Evolutionary conservation across 1,140 invertebrate species (phyloP).

Genomic region (Atopsyche davidsoni): DNA sequence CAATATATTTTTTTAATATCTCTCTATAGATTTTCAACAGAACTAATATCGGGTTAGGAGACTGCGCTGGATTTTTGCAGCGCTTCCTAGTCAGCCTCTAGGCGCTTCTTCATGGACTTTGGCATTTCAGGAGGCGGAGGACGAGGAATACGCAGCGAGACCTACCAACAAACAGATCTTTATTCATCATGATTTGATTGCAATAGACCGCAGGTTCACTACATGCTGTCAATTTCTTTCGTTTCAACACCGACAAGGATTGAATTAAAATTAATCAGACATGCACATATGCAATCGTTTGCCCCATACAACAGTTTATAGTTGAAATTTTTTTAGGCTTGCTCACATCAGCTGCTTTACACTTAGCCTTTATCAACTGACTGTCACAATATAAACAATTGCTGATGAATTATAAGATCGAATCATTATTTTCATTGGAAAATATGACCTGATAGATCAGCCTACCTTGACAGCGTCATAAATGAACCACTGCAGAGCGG

Average conservation of each 20-base stretch:
- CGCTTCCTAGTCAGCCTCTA: slow-evolving; percentile 59
- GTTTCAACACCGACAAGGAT: too few species aligned
- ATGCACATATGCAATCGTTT: not conserved
- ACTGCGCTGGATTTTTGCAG: too few species aligned
- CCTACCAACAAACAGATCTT: slow-evolving; percentile 34
- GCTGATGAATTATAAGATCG: not conserved
- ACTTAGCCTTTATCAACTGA: not conserved
- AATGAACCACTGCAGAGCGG: slow-evolving; percentile 99
- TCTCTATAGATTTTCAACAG: too few species aligned
- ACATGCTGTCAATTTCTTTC: too few species aligned
- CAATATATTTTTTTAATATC: too few species aligned
- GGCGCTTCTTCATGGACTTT: slow-evolving; percentile 84
- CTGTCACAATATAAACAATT: not conserved
- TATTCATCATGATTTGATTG: not conserved
- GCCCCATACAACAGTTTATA: not conserved
- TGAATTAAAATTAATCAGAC: not conserved
- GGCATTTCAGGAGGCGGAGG: slow-evolving; percentile 99
- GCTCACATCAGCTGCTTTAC: not conserved
- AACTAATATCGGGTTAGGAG: too few species aligned
- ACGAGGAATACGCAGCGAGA: slow-evolving; percentile 80
- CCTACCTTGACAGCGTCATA: slow-evolving; percentile 93
- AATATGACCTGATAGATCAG: not conserved
- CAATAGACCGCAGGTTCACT: not conserved
- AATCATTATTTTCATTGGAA: not conserved
- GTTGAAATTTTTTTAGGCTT: not conserved